Percentiles rank a stretch among this genome's conserved stretches.
phyloP scores from a whole-genome alignment of 2,113 vertebrate genomes.

The Alectura lathami region DNA sequence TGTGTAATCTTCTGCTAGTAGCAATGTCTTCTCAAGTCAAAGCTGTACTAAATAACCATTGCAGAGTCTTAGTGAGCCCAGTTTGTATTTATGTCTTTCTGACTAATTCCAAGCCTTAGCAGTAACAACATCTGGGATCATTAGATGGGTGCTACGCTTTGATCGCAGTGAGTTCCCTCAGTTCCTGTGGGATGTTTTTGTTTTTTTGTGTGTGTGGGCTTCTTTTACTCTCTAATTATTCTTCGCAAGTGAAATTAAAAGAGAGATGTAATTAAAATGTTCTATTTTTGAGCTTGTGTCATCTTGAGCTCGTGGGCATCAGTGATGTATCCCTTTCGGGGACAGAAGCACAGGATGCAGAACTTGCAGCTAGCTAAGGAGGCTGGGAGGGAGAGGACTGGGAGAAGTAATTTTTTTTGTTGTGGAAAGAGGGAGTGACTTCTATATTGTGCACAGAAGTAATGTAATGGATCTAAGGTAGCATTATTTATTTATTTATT shows the following conservation, averaged over 20 bases:
- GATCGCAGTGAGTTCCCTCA: background rate
- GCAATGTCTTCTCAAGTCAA: background rate
- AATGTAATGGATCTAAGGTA: background rate
- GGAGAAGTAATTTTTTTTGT: background rate
- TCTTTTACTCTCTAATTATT: background rate
- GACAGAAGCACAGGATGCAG: background rate
- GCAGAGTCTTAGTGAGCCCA: background rate
- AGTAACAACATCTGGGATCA: background rate
- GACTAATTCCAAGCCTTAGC: background rate
- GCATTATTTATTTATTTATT: background rate
- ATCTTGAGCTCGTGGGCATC: constrained; percentile 5
- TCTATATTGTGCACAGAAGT: background rate
- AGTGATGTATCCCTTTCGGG: background rate
- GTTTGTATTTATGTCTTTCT: background rate
- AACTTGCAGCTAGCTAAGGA: background rate
- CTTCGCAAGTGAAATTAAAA: constrained; percentile 14
- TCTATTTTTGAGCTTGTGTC: background rate
- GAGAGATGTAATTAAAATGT: constrained; percentile 29
- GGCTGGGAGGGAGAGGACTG: background rate
- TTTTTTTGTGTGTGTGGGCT: background rate
- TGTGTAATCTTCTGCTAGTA: background rate
- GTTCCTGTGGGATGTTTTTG: background rate
- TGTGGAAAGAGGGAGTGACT: background rate
- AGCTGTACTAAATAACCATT: background rate
- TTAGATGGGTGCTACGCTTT: background rate